phyloP scores from a whole-genome alignment of 1,140 invertebrate genomes.

The Anagrus nilaparvatae region DNA sequence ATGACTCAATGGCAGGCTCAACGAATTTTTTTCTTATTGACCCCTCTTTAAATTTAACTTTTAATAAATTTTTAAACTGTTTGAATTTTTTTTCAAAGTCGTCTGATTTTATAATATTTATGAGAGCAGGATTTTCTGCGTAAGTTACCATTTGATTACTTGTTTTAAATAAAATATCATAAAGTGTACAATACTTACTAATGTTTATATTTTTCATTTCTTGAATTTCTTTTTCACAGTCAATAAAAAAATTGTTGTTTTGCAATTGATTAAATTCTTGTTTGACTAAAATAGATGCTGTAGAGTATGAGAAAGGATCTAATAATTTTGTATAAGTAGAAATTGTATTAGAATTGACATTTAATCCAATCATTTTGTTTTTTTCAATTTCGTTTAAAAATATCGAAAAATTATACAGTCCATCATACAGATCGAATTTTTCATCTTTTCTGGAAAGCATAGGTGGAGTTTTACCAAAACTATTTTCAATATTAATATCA shows the following conservation, averaged over 20 bases:
- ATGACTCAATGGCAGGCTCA: conserved; percentile 1
- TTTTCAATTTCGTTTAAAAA: neutral
- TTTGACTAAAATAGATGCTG: neutral
- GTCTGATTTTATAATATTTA: neutral
- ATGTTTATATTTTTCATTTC: conserved; percentile 9
- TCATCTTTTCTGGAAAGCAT: too few species aligned
- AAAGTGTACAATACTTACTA: neutral
- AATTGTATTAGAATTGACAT: conserved; percentile 3
- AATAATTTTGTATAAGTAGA: conserved; percentile 5
- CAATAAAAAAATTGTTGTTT: conserved; percentile 5
- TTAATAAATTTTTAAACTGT: conserved; percentile 7
- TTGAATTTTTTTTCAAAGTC: conserved; percentile 8
- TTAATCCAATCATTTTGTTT: neutral
- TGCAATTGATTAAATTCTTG: neutral
- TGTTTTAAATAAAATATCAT: conserved; percentile 10
- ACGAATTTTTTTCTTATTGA: conserved; percentile 4
- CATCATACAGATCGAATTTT: too few species aligned
- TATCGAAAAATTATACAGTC: conserved; percentile 6
- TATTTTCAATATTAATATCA: conserved; percentile 9
- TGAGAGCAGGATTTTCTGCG: neutral
- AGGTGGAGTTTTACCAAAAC: conserved; percentile 5
- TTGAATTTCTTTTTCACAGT: conserved; percentile 10
- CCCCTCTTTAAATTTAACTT: conserved; percentile 7
- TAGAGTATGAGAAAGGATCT: neutral
- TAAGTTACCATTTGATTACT: conserved; percentile 6